These are phyloP conservation scores for Accipiter fasciatus DNA, from an alignment of 2,797 vertebrate genomes.

Conservation along the genomic window DNA sequence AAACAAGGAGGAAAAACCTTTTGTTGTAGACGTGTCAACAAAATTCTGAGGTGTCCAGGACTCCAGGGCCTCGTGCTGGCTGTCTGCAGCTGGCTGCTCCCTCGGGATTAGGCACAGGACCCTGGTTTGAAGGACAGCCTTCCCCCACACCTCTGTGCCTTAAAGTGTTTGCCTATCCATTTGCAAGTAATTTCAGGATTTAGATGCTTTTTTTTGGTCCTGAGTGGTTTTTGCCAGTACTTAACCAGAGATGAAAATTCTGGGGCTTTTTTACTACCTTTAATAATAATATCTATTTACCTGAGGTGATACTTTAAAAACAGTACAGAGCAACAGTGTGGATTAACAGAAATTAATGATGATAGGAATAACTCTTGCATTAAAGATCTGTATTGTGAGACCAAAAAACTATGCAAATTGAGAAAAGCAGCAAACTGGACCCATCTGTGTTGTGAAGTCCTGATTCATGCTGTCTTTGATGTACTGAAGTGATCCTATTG, in stretches of 20 bases:
- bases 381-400: neutral
- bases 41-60: neutral
- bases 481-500: neutral
- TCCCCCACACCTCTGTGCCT: neutral
- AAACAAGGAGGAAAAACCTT: neutral
- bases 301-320: neutral
- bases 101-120: neutral
- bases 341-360: neutral
- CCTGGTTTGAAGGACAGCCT: neutral
- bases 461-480: neutral
- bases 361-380: neutral
- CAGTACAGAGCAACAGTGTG: neutral
- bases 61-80: rapidly evolving
- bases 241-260: neutral
- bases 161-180: neutral
- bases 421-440: neutral
- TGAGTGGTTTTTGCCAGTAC: rapidly evolving
- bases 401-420: neutral
- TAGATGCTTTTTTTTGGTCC: neutral
- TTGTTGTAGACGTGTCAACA: rapidly evolving
- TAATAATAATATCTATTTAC: neutral
- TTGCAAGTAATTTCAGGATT: neutral
- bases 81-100: neutral
- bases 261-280: neutral
- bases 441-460: neutral